Evolutionary conservation across 2,888 invertebrate species (phyloP).

Genomic region (Heliconius erato): DNA sequence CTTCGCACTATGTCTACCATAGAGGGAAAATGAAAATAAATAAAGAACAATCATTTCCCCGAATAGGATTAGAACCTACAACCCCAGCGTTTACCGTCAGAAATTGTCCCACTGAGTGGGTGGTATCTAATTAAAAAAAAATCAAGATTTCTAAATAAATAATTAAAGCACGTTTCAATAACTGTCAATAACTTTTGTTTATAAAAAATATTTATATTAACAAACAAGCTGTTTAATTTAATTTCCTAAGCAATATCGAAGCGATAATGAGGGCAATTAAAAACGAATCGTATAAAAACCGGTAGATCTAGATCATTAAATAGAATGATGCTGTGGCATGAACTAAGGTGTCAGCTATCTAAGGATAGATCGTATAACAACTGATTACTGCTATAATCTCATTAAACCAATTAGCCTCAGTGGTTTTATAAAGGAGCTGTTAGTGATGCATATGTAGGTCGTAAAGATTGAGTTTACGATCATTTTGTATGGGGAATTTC

Average conservation of each 20-base stretch:
- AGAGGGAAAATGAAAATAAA: background rate
- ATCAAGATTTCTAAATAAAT: too few species aligned
- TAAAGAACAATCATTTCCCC: background rate
- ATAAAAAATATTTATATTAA: background rate
- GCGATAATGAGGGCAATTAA: conserved; percentile 40
- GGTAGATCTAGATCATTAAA: conserved; percentile 55
- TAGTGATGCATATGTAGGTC: conserved; percentile 68
- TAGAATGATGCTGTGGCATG: conserved; percentile 53
- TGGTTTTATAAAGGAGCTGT: conserved; percentile 71
- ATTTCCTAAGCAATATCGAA: conserved; percentile 13
- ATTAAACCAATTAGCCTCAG: conserved; percentile 82
- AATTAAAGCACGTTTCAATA: background rate
- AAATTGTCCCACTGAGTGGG: too few species aligned
- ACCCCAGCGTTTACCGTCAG: too few species aligned
- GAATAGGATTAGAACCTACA: background rate
- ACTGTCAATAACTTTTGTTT: background rate
- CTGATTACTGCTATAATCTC: conserved; percentile 77
- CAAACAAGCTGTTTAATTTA: conserved; percentile 27
- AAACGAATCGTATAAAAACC: conserved; percentile 49
- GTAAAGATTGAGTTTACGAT: conserved; percentile 80
- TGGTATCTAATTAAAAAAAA: too few species aligned
- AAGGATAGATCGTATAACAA: conserved; percentile 66
- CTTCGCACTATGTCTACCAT: too few species aligned
- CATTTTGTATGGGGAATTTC: conserved; percentile 70
- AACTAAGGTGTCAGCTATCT: conserved; percentile 62